Percentiles rank a stretch among this genome's conserved stretches.
These are phyloP conservation scores for Globia sparganii DNA, from an alignment of 2,888 invertebrate genomes.

Conservation along the genomic window DNA sequence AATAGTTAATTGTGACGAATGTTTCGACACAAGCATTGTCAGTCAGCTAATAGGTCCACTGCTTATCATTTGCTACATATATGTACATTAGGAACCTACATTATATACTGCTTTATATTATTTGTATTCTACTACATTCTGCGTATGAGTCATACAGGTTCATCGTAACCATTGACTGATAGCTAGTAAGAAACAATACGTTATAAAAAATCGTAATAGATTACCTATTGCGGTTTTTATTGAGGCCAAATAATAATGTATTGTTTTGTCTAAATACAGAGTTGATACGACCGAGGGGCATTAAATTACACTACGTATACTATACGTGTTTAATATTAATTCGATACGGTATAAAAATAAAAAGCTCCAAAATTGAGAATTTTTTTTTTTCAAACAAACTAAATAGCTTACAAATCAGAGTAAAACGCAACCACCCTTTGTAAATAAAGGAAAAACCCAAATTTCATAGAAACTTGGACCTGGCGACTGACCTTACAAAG, in stretches of 20 bases:
- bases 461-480: no score
- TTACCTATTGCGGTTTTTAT: not conserved
- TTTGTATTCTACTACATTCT: conserved; percentile 12
- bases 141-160: conserved; percentile 30
- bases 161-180: conserved; percentile 33
- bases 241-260: not conserved
- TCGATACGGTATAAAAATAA: no score
- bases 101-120: not conserved
- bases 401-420: no score
- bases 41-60: conserved; percentile 19
- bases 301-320: no score
- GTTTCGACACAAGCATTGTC: conserved; percentile 34
- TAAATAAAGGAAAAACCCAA: no score
- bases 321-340: no score
- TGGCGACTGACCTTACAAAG: no score
- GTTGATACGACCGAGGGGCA: no score
- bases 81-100: not conserved
- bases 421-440: no score
- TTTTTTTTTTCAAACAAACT: no score
- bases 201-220: not conserved
- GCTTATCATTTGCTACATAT: conserved; percentile 44
- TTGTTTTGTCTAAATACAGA: not conserved
- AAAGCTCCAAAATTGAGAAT: no score
- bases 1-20: conserved; percentile 32
- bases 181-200: conserved; percentile 7